Conservation (phyloP, 1,140 invertebrate species). For the Bombyx mandarina region DNA sequence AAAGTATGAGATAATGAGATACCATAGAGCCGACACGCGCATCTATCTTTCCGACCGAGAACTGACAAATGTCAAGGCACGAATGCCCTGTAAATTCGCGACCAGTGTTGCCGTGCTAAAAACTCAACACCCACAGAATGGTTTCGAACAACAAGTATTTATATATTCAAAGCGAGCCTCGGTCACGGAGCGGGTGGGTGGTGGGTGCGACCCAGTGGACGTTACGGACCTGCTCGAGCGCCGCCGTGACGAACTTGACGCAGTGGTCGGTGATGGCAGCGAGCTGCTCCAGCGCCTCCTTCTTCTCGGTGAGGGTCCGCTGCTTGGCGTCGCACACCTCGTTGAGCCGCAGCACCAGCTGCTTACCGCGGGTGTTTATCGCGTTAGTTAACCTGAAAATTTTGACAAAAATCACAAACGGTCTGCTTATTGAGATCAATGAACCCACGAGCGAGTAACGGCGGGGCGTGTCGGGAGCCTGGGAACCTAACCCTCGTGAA, state of each 20-base stretch:
- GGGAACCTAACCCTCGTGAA: too few species aligned
- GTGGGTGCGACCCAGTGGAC: constrained; percentile 87
- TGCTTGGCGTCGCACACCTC: constrained; percentile 88
- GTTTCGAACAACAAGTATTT: too few species aligned
- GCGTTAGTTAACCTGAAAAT: constrained; percentile 80
- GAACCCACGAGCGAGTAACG: background rate
- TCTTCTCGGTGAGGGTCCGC: constrained; percentile 86
- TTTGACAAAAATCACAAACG: too few species aligned
- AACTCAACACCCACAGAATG: too few species aligned
- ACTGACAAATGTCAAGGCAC: too few species aligned
- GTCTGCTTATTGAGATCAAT: too few species aligned
- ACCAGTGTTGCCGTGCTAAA: too few species aligned
- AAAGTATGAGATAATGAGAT: too few species aligned
- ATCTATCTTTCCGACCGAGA: too few species aligned
- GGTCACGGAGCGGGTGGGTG: constrained; percentile 69
- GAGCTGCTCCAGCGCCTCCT: constrained; percentile 82
- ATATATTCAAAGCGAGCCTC: constrained; percentile 44
- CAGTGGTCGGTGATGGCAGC: constrained; percentile 89
- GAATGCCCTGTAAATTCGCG: too few species aligned
- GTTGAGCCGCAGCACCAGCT: constrained; percentile 82
- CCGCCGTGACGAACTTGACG: constrained; percentile 84
- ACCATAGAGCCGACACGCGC: too few species aligned
- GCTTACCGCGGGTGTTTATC: constrained; percentile 85
- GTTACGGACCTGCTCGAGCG: constrained; percentile 84
- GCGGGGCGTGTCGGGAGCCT: too few species aligned